Evolutionary conservation across 1,140 invertebrate species (phyloP), one percentile per base, ranked within the genome.

Genomic region (Apis florea): DNA sequence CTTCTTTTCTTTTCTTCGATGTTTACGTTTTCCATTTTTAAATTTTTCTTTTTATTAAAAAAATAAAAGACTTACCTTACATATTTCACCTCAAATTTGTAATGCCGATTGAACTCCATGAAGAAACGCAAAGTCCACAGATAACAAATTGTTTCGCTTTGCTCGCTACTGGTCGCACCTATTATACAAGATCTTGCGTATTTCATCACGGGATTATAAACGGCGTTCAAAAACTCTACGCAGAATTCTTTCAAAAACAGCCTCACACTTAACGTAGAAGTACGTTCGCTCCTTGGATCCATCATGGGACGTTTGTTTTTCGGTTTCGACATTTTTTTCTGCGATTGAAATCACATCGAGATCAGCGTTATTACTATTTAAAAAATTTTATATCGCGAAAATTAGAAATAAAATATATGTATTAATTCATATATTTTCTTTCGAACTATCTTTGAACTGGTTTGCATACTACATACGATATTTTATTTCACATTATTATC

Each of bases 81-180:
- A 85, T 98, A 95, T 93, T 98, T 97, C 83, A 98, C 95, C 93
- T 97, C 95, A 90, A 98, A 97, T 89, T 96, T 96, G 88, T 96
- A 95, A 89, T 96, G 94, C 85, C 98, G 95, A 95, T 98, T 99
- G 93, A 99, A 99, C 93, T 99, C 97, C 98, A 99, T 98, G 92
- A 99, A 99, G 94, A 99, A 99, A 90, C 96, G 96, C 88, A 99
- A 94, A 12, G 97, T 96, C 98, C 98, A 99, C 67, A 99, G 94
- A 93, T 99, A 99, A 93, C 98, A 98, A 13, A 97, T 97, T 90
- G 98, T 97, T 94, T 99, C 98, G 90, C 98, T 93, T 66, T 94
- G 94, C 83, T 95, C 85, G 56, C 83, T 89, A 8, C 92, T 86
- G 68, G 64, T 79, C 15, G 84, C 87, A 26, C 82, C 84, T 1